Percentiles rank a stretch among this genome's conserved stretches.
Conservation (phyloP, 2,888 invertebrate species). For the Heliconius aoede region DNA sequence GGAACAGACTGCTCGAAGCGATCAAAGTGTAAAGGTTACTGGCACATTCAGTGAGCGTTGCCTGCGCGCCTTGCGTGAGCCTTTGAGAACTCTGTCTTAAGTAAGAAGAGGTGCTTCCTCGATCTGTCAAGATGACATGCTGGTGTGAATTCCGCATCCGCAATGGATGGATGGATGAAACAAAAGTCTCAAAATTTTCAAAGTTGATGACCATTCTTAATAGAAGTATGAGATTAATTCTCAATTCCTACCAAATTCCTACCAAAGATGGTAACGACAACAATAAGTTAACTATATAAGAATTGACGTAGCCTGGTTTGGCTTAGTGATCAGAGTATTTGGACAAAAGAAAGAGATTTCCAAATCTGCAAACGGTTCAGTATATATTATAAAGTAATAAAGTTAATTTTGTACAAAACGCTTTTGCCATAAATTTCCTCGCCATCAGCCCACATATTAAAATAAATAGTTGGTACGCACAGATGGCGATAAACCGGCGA, state of each 20-base stretch:
- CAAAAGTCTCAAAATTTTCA: too few species aligned
- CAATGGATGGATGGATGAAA: too few species aligned
- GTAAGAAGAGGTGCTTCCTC: neutral
- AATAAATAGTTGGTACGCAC: conserved; percentile 35
- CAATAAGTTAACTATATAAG: too few species aligned
- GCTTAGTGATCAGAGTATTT: too few species aligned
- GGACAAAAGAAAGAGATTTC: too few species aligned
- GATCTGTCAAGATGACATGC: neutral
- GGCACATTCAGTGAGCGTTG: neutral
- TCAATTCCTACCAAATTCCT: too few species aligned
- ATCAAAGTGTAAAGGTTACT: conserved; percentile 1
- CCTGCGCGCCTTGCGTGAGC: too few species aligned
- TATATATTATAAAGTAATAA: neutral
- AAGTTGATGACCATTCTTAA: too few species aligned
- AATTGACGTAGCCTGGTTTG: too few species aligned
- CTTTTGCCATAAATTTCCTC: conserved; percentile 11
- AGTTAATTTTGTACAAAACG: neutral
- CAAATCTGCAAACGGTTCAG: too few species aligned
- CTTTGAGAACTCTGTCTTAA: neutral
- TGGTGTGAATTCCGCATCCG: neutral
- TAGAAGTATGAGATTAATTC: too few species aligned
- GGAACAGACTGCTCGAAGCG: neutral
- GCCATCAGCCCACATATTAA: neutral
- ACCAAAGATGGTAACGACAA: too few species aligned
- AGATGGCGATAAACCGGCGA: conserved; percentile 42